Base-by-base conservation (phyloP, 2,113 vertebrate species). In the Scophthalmus maximus region DNA sequence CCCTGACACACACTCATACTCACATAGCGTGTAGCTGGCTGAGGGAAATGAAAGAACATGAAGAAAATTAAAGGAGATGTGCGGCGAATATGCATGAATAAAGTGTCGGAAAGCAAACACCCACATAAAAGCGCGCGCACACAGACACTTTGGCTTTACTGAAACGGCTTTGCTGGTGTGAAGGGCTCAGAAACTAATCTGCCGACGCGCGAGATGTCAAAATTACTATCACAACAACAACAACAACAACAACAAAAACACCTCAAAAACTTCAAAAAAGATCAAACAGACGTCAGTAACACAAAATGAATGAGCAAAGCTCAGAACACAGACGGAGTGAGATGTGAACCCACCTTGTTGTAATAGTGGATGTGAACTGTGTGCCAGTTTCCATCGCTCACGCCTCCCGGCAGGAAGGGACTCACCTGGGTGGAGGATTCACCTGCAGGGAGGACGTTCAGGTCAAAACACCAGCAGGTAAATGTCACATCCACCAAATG, bases 381-480 rank as follows among this genome's bases (percentile, higher is more conserved):
- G 59, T 99, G 98, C 98, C 98, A 99, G 77, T 96, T 94, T 7
- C 97, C 98, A 8, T 99, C 97, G 23, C 95, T 98, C 86, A 99
- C 95, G 0, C 98, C 98, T 1, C 96, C 95, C 0, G 95, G 95
- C 55, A 98, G 76, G 75, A 94, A 96, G 5, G 98, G 97, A 84
- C 93, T 96, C 89, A 98, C 98, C 90, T 96, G 94, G 0, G 98
- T 99, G 89, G 95, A 98, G 2, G 95, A 96, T 71, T 98, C 97
- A 79, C 98, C 98, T 99, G 91, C 0, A 72, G 63, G 79, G 23
- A 50, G 6, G 6, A 74, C 22, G 12, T 29, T 50, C 9, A 30
- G 20, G 50, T 69, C 27, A 85, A 51, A 56, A 66, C 25, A 38
- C 46, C 11, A 29, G n/a, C 22, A 58, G 6, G 40, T 29, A 32